Evolutionary conservation across 2,113 vertebrate species (phyloP).

Genomic region (Osmerus mordax): DNA sequence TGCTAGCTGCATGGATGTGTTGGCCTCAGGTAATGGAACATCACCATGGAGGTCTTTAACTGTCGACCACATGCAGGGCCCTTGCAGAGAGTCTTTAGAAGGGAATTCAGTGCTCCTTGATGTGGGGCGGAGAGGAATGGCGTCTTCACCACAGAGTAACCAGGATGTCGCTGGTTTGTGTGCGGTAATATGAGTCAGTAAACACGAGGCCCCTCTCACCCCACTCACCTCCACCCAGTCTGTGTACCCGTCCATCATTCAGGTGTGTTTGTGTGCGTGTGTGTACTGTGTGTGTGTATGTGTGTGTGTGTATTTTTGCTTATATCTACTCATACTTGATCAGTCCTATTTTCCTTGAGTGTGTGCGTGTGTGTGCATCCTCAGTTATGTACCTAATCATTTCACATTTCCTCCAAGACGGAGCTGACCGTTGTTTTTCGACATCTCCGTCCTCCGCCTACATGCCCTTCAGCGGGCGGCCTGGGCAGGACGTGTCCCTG

Average conservation of each 20-base stretch:
- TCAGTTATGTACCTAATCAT: neutral
- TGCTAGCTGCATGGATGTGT: no score
- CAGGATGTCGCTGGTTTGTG: conserved; percentile 4
- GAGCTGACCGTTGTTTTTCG: neutral
- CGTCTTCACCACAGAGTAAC: neutral
- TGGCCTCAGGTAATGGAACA: neutral
- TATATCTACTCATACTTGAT: no score
- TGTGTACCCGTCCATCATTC: neutral
- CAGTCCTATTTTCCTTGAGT: neutral
- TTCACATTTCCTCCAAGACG: neutral
- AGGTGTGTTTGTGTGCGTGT: neutral
- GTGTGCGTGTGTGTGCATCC: neutral
- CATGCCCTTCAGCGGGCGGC: neutral
- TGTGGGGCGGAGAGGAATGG: conserved; percentile 1
- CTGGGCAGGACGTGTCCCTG: neutral
- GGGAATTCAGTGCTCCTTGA: conserved; percentile 1
- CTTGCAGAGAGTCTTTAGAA: neutral
- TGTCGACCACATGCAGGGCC: neutral
- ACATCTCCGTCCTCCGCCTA: neutral
- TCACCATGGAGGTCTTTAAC: neutral
- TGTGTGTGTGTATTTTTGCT: neutral
- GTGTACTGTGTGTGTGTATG: no score
- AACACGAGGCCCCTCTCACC: neutral
- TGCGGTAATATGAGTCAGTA: conserved; percentile 5
- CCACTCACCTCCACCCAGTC: neutral